Evolutionary conservation across 2,888 invertebrate species (phyloP).

Genomic region (Xylocampa areola): DNA sequence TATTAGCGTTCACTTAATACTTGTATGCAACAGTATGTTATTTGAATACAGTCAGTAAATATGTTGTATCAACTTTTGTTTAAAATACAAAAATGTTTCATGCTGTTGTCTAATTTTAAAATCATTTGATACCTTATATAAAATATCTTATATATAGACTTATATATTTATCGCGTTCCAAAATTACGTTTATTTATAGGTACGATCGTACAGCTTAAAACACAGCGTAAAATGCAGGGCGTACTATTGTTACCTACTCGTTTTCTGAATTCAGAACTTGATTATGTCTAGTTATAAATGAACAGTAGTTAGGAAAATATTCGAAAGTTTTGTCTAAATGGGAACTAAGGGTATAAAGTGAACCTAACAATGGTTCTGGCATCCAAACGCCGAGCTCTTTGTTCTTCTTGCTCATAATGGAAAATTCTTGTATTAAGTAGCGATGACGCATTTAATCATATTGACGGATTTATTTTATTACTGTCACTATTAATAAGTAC

Average conservation of each 20-base stretch:
- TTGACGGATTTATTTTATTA: no score
- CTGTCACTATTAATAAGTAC: slow-evolving; percentile 10
- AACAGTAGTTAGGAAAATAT: not conserved
- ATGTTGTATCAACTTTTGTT: no score
- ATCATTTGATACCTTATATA: no score
- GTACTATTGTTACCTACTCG: not conserved
- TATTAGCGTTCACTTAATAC: slow-evolving; percentile 33
- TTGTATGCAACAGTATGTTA: slow-evolving; percentile 10
- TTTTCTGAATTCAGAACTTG: not conserved
- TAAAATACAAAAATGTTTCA: no score
- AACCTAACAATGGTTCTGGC: slow-evolving; percentile 10
- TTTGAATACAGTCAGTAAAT: not conserved
- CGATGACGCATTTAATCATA: slow-evolving; percentile 5
- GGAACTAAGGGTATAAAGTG: slow-evolving; percentile 8
- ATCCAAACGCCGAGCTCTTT: slow-evolving; percentile 6
- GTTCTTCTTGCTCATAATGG: slow-evolving; percentile 15
- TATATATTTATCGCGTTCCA: no score
- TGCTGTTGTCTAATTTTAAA: no score
- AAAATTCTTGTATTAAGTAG: slow-evolving; percentile 15
- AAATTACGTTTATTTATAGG: no score
- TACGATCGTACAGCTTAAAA: no score
- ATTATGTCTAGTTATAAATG: slow-evolving; percentile 11
- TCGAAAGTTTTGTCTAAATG: not conserved
- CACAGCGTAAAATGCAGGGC: not conserved
- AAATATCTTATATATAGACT: no score